Conservation (phyloP, 2,797 vertebrate genomes). For the Gila robusta region DNA sequence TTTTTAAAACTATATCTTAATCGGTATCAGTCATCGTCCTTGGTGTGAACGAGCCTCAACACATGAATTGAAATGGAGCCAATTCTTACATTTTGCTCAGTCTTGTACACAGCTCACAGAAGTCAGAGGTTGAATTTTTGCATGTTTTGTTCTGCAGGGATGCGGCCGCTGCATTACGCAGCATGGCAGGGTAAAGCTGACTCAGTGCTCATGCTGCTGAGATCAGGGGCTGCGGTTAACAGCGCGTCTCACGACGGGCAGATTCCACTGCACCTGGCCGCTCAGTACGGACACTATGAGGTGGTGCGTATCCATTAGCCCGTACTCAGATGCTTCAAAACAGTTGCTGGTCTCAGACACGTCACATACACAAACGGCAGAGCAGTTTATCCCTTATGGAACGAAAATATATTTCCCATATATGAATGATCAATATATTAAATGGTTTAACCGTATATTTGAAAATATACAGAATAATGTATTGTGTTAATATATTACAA, state of each 20-base stretch:
- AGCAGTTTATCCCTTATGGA: background rate
- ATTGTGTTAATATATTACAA: too few relatives aligned
- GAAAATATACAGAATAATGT: too few relatives aligned
- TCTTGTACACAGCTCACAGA: background rate
- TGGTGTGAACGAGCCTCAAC: background rate
- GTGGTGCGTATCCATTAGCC: conserved; percentile 83
- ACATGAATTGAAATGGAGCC: background rate
- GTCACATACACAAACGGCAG: background rate
- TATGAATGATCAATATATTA: too few relatives aligned
- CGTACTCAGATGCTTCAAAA: background rate
- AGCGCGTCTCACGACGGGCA: conserved; percentile 89
- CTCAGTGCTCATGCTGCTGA: conserved; percentile 87
- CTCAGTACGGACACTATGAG: conserved; percentile 93
- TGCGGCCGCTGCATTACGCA: conserved; percentile 94
- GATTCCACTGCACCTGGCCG: conserved; percentile 93
- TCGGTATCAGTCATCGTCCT: background rate
- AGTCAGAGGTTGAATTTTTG: background rate
- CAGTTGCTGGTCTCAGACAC: background rate
- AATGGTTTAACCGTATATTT: too few relatives aligned
- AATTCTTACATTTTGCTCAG: background rate
- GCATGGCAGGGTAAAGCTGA: conserved; percentile 94
- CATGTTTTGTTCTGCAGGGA: conserved; percentile 76
- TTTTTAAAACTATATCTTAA: background rate
- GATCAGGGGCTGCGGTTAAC: conserved; percentile 88
- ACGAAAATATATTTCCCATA: too few relatives aligned